A percentile compares a stretch with the other conserved stretches of the same genome.
Conservation (phyloP, 2,113 vertebrate species). For the Hyaena hyaena region DNA sequence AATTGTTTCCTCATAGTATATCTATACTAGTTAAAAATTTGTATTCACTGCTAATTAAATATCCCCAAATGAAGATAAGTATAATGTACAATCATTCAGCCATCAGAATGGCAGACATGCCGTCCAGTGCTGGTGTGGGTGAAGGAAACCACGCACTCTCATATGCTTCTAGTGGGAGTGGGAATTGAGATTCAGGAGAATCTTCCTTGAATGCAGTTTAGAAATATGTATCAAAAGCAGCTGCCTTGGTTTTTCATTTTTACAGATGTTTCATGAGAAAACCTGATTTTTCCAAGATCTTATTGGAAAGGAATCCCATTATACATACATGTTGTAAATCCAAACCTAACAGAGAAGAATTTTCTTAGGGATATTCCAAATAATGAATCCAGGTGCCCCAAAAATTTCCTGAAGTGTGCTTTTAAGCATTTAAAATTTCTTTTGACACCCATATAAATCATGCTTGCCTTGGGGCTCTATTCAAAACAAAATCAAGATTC, state of each 20-base stretch:
- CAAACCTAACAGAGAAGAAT: conserved; percentile 38
- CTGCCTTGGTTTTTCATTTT: conserved; percentile 57
- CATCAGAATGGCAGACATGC: background rate
- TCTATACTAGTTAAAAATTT: conserved; percentile 15
- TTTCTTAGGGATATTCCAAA: conserved; percentile 62
- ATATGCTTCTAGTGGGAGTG: background rate
- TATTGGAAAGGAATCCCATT: conserved; percentile 66
- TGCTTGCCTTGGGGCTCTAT: conserved; percentile 49
- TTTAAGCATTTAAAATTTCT: conserved; percentile 62
- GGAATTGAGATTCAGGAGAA: background rate
- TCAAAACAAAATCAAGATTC: conserved; percentile 45
- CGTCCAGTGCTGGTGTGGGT: rapidly evolving
- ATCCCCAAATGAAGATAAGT: background rate
- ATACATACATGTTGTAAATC: conserved; percentile 44
- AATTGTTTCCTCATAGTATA: background rate
- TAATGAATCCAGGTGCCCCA: conserved; percentile 56
- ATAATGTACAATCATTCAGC: background rate
- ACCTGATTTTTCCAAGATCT: conserved; percentile 69
- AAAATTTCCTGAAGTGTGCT: conserved; percentile 52
- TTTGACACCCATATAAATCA: conserved; percentile 56
- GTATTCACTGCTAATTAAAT: background rate
- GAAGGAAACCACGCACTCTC: rapidly evolving
- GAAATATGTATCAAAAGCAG: conserved; percentile 47
- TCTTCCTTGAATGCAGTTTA: conserved; percentile 29
- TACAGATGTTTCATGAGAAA: conserved; percentile 72